phyloP scores from a whole-genome alignment of 2,113 vertebrate genomes.

The Astatotilapia flaviijosephi region DNA sequence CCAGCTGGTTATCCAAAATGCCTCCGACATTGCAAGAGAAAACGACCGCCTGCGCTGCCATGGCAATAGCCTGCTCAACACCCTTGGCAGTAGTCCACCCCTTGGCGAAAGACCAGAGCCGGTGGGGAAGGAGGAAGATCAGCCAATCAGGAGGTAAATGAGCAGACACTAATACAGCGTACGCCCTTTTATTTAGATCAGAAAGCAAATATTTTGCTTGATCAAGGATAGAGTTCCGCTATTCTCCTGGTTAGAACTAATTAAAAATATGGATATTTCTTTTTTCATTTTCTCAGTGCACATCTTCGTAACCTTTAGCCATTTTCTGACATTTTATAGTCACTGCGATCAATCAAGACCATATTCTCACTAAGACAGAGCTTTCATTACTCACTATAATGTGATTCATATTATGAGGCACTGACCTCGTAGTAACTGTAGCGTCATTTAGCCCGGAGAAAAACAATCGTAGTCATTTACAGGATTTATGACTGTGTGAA shows the following conservation, averaged over 20 bases:
- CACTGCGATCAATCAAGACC: background rate
- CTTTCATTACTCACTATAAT: background rate
- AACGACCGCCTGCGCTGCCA: conserved; percentile 82
- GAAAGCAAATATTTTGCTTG: background rate
- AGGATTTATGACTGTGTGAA: background rate
- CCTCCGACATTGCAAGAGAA: conserved; percentile 86
- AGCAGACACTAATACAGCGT: background rate
- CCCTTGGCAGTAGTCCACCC: conserved; percentile 51
- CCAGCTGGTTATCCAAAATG: conserved; percentile 90
- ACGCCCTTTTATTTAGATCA: background rate
- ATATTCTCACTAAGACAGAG: background rate
- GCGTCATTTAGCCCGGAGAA: background rate
- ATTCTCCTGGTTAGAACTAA: background rate
- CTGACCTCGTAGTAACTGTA: background rate
- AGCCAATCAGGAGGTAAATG: conserved; percentile 74
- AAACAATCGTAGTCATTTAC: background rate
- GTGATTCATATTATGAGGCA: background rate
- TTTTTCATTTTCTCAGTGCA: background rate
- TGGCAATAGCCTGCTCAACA: conserved; percentile 34
- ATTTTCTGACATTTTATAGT: background rate
- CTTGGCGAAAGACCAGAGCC: conserved; percentile 77
- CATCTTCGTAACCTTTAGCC: background rate
- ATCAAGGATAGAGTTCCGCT: background rate
- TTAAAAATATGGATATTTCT: background rate
- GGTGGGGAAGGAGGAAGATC: conserved; percentile 77